Evolutionary conservation across 2,797 vertebrate genomes (phyloP).

Genomic region (Silurus aristotelis): DNA sequence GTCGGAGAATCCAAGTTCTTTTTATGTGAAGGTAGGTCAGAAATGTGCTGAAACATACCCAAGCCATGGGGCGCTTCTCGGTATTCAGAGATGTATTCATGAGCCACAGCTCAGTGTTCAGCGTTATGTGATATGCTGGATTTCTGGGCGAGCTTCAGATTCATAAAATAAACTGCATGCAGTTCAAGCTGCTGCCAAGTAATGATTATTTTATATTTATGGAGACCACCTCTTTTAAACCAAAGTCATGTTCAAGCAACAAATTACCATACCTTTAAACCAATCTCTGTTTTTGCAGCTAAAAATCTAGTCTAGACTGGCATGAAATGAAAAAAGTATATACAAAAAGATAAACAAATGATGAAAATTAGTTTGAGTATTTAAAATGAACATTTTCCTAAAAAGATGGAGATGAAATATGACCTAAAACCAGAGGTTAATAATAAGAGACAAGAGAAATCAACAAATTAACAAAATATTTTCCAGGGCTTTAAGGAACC

Average conservation of each 20-base stretch:
- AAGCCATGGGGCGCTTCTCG: too few relatives aligned
- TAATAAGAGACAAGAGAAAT: too few relatives aligned
- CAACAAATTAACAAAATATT: too few relatives aligned
- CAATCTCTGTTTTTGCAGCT: not conserved
- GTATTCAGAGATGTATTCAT: not conserved
- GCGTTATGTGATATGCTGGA: not conserved
- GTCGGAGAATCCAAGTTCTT: slow-evolving; percentile 98
- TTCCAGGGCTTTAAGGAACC: too few relatives aligned
- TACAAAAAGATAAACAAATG: not conserved
- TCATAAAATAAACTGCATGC: not conserved
- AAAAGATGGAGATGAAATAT: not conserved
- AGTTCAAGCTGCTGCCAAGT: not conserved
- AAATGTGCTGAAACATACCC: not conserved
- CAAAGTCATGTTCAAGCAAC: not conserved
- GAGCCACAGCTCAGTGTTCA: not conserved
- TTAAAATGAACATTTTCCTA: not conserved
- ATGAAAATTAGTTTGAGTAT: not conserved
- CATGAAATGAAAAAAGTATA: too few relatives aligned
- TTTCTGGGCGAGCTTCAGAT: not conserved
- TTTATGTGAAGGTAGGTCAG: slow-evolving; percentile 88
- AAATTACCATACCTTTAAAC: not conserved
- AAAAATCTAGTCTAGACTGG: not conserved
- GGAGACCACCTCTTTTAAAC: not conserved
- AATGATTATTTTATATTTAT: not conserved
- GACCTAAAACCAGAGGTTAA: too few relatives aligned